Conservation (phyloP, 2,797 vertebrate genomes). For the Babyrousa celebensis region DNA sequence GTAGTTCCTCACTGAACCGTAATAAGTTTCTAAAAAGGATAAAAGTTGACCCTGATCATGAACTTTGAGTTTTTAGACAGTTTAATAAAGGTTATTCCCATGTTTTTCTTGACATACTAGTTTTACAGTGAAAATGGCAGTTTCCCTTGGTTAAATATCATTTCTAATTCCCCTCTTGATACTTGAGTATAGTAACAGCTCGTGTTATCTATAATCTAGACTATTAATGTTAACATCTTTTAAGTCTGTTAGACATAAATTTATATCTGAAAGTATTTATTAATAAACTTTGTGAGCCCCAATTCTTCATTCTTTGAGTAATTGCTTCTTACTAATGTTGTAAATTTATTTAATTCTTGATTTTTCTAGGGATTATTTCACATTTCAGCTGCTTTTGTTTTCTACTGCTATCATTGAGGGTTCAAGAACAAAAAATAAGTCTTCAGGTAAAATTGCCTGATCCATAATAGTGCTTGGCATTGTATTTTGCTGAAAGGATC, state of each 20-base stretch:
- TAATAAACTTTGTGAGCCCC: slow-evolving; percentile 61
- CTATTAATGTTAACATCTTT: slow-evolving; percentile 48
- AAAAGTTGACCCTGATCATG: background rate
- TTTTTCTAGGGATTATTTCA: slow-evolving; percentile 88
- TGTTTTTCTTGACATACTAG: slow-evolving; percentile 65
- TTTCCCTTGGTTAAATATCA: slow-evolving; percentile 55
- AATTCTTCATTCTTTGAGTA: slow-evolving; percentile 80
- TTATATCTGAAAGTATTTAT: slow-evolving; percentile 69
- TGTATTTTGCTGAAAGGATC: slow-evolving; percentile 77
- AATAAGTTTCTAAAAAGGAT: slow-evolving; percentile 3
- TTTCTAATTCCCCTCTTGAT: slow-evolving; percentile 50
- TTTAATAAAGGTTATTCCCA: slow-evolving; percentile 15
- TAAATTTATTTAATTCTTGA: slow-evolving; percentile 86
- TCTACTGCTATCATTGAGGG: slow-evolving; percentile 89
- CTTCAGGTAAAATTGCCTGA: slow-evolving; percentile 89
- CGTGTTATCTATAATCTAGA: background rate
- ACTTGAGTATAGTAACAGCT: slow-evolving; percentile 56
- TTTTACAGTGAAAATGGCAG: slow-evolving; percentile 54
- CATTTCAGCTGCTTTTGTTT: slow-evolving; percentile 89
- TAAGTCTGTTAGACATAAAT: slow-evolving; percentile 43
- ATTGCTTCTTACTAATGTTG: slow-evolving; percentile 85
- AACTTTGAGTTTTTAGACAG: slow-evolving; percentile 44
- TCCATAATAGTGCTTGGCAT: slow-evolving; percentile 77
- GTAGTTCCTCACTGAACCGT: background rate
- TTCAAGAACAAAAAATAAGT: slow-evolving; percentile 87